phyloP scores from a whole-genome alignment of 2,797 vertebrate species.

The Enteromius fasciolatus region DNA sequence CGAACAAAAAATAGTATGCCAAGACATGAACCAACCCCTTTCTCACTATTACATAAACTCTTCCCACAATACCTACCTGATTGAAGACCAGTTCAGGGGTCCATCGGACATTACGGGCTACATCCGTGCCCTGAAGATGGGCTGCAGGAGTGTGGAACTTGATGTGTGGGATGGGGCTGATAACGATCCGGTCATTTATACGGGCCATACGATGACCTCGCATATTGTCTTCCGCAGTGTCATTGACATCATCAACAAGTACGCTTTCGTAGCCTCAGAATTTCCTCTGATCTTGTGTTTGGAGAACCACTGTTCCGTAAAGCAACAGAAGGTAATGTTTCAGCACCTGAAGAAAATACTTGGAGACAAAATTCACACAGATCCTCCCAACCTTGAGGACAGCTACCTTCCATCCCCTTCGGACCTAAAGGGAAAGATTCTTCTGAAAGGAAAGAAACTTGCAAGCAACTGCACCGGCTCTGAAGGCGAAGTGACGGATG shows the following conservation, averaged over 20 bases:
- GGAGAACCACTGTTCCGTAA: constrained; percentile 96
- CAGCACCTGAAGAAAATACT: constrained; percentile 96
- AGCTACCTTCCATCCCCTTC: constrained; percentile 90
- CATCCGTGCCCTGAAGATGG: constrained; percentile 97
- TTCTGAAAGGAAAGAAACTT: constrained; percentile 95
- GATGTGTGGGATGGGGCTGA: constrained; percentile 97
- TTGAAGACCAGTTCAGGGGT: constrained; percentile 97
- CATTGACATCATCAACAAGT: constrained; percentile 96
- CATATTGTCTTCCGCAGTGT: constrained; percentile 95
- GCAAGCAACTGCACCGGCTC: constrained; percentile 83
- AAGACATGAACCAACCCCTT: constrained; percentile 95
- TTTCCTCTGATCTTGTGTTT: constrained; percentile 94
- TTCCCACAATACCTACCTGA: constrained; percentile 97
- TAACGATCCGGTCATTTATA: constrained; percentile 96
- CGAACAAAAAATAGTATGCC: constrained; percentile 94
- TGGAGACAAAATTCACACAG: constrained; percentile 87
- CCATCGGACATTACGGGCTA: constrained; percentile 98
- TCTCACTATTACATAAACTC: constrained; percentile 99
- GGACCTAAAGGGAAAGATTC: constrained; percentile 89
- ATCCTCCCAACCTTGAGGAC: constrained; percentile 86
- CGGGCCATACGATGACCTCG: constrained; percentile 97
- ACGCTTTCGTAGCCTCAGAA: constrained; percentile 93
- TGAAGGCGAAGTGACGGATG: constrained; percentile 95
- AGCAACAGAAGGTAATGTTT: constrained; percentile 95
- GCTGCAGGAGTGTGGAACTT: constrained; percentile 93